These are phyloP conservation scores for Macroramphosus scolopax DNA, from an alignment of 2,797 vertebrate genomes.

Conservation along the genomic window DNA sequence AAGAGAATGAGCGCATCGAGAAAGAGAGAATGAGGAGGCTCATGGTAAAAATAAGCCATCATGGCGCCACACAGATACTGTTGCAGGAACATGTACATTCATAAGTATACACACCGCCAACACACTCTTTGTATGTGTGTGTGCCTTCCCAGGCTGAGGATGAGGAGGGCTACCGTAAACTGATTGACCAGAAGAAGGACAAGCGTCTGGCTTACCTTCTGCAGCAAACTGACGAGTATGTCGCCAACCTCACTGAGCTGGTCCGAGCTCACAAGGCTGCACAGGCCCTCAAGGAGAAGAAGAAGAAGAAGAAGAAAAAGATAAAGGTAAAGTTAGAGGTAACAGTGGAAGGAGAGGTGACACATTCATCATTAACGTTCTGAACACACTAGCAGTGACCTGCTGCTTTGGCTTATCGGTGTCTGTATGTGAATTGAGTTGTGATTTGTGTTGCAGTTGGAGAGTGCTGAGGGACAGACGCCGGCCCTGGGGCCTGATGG, in stretches of 20 bases:
- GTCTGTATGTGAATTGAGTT: conserved; percentile 13
- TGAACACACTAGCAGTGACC: no score
- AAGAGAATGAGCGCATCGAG: conserved; percentile 95
- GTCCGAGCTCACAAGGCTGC: conserved; percentile 94
- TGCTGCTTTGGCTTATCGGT: no score
- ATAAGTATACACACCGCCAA: neutral
- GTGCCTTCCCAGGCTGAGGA: conserved; percentile 88
- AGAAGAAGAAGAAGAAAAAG: conserved; percentile 97
- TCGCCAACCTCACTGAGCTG: conserved; percentile 94
- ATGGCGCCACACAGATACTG: conserved; percentile 82
- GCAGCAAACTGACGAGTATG: conserved; percentile 96
- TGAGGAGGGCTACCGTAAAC: conserved; percentile 94
- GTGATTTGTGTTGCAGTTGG: conserved; percentile 69
- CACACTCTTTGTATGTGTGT: neutral
- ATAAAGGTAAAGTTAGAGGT: no score
- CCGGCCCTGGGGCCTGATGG: conserved; percentile 88
- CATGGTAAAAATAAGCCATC: conserved; percentile 96
- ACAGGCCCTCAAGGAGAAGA: conserved; percentile 95
- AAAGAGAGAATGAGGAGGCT: conserved; percentile 95
- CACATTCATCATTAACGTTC: neutral
- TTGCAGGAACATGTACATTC: neutral
- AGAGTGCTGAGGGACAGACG: conserved; percentile 81
- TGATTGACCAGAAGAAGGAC: conserved; percentile 98
- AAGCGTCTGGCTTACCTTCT: conserved; percentile 95
- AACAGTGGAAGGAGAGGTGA: no score